phyloP scores from a whole-genome alignment of 2,113 vertebrate species.

The Protobothrops mucrosquamatus region DNA sequence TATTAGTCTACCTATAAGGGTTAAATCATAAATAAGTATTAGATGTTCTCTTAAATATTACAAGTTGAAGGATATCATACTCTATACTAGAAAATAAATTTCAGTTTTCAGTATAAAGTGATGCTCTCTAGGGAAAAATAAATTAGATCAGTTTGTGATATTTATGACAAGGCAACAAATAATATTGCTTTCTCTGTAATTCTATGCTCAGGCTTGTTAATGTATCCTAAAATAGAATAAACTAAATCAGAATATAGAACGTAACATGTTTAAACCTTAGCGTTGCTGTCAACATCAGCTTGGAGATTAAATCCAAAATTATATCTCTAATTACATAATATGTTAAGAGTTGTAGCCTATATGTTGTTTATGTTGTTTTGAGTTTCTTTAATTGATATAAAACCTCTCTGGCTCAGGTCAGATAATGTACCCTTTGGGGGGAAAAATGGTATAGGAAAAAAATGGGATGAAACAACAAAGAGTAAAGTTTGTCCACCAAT shows the following conservation, averaged over 20 bases:
- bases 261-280: not conserved
- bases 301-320: not conserved
- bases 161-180: slow-evolving; percentile 16
- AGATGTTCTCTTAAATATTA: slow-evolving; percentile 25
- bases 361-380: not conserved
- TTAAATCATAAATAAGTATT: not conserved
- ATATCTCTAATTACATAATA: not conserved
- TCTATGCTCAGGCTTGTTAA: not conserved
- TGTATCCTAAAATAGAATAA: slow-evolving; percentile 1
- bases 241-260: not conserved
- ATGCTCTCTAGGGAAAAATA: slow-evolving; percentile 8
- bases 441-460: not conserved
- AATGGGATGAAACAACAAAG: not conserved
- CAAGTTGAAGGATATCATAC: not conserved
- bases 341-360: not conserved
- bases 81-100: slow-evolving; percentile 26
- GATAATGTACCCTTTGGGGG: not conserved
- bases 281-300: not conserved
- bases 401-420: not conserved
- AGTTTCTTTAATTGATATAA: slow-evolving; percentile 29
- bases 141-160: slow-evolving; percentile 25
- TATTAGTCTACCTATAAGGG: slow-evolving; percentile 20
- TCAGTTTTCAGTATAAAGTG: slow-evolving; percentile 19
- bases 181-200: slow-evolving; percentile 5
- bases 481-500: not conserved